Conservation (phyloP, 35 echinoderm and acorn worm species). For the Amphiura filiformis region DNA sequence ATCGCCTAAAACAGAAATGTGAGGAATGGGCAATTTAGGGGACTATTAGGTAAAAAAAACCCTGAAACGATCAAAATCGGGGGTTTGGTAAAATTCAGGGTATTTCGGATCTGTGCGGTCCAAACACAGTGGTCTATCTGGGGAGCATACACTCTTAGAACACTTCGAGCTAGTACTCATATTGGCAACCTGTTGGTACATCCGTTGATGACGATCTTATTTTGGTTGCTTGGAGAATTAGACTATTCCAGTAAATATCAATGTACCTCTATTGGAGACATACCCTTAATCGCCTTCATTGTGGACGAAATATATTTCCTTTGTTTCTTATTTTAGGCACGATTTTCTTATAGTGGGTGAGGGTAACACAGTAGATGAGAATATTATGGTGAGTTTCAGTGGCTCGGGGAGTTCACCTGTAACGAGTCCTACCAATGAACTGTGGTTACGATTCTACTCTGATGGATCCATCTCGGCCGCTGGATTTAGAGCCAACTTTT, state of each 20-base stretch:
- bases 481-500: background rate
- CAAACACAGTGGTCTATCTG: too few species aligned
- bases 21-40: too few species aligned
- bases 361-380: background rate
- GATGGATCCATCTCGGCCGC: background rate
- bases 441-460: background rate
- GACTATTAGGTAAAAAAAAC: too few species aligned
- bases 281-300: too few species aligned
- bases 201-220: background rate
- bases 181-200: background rate
- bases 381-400: background rate
- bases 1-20: too few species aligned
- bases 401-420: background rate
- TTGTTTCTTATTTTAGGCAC: background rate
- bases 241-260: too few species aligned
- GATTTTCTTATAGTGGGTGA: background rate
- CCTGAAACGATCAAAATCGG: too few species aligned
- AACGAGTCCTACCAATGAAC: background rate
- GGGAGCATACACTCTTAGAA: too few species aligned
- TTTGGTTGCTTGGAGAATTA: background rate
- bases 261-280: too few species aligned
- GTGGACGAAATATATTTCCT: background rate
- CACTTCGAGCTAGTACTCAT: background rate
- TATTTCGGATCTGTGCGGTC: too few species aligned
- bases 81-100: too few species aligned